Conservation (phyloP, 2,888 invertebrate species). For the Hirtodrosophila trivittata region DNA sequence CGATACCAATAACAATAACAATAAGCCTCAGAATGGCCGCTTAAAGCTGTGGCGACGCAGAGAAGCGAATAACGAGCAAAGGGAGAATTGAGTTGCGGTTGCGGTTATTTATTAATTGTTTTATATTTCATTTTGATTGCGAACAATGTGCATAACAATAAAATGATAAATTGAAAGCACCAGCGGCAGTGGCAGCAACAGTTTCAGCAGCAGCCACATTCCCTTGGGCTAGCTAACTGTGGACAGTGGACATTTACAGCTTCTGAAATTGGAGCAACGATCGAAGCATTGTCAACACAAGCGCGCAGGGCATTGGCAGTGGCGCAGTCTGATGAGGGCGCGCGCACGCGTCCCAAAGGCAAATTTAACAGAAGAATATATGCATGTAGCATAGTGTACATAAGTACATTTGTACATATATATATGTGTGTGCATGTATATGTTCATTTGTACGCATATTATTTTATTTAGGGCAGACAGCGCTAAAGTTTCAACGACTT, state of each 20-base stretch:
- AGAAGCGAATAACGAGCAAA: not conserved
- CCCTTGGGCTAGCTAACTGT: conserved; percentile 24
- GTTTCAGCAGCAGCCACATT: conserved; percentile 4
- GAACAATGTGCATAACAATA: conserved; percentile 33
- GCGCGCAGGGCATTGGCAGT: conserved; percentile 6
- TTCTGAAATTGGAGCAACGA: conserved; percentile 37
- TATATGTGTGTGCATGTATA: conserved; percentile 8
- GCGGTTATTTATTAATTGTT: conserved; percentile 25
- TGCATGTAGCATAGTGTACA: not conserved
- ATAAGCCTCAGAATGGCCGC: not conserved
- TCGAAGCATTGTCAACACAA: conserved; percentile 9
- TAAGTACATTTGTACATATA: conserved; percentile 1
- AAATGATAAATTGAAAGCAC: conserved; percentile 29
- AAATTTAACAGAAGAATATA: conserved; percentile 1
- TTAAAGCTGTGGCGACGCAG: no score
- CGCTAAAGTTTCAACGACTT: conserved; percentile 31
- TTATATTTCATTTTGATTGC: conserved; percentile 30
- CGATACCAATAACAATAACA: conserved; percentile 11
- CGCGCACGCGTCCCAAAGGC: conserved; percentile 22
- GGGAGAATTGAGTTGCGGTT: not conserved
- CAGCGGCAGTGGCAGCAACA: conserved; percentile 8
- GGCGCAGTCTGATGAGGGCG: conserved; percentile 21
- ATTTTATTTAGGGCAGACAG: conserved; percentile 51
- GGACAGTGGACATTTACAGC: conserved; percentile 26
- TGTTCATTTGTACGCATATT: conserved; percentile 39